phyloP scores from a whole-genome alignment of 37 sponge, comb jelly and placozoan species.

The Crambe crambe region DNA sequence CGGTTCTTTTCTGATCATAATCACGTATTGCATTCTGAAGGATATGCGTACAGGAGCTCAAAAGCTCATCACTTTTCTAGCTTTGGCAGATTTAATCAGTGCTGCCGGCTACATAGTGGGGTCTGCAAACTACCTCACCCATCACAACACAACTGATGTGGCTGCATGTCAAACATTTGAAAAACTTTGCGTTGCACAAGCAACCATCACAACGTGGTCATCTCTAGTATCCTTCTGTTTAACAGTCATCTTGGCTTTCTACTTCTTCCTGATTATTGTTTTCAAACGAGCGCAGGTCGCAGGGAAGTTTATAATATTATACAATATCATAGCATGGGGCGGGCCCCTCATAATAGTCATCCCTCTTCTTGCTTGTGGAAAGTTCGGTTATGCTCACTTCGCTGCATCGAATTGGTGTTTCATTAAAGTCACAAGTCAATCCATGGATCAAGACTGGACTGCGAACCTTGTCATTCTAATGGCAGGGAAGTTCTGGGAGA shows the following conservation, averaged over 20 bases:
- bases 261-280: conserved; percentile 57
- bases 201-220: conserved; percentile 50
- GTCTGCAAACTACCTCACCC: conserved; percentile 20
- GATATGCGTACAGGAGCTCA: conserved; percentile 52
- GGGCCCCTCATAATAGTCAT: conserved; percentile 48
- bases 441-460: neutral
- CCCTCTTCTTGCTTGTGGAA: neutral
- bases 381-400: conserved; percentile 48
- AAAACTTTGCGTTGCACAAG: conserved; percentile 46
- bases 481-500: conserved; percentile 69
- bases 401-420: conserved; percentile 56
- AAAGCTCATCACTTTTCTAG: conserved; percentile 50
- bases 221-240: conserved; percentile 50
- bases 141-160: conserved; percentile 6
- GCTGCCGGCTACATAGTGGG: conserved; percentile 64
- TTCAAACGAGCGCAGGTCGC: conserved; percentile 12
- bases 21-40: conserved; percentile 35
- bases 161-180: conserved; percentile 14
- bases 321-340: conserved; percentile 56
- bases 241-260: conserved; percentile 65
- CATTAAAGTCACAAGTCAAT: neutral
- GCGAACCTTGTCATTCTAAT: conserved; percentile 11
- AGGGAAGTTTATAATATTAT: conserved; percentile 36
- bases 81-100: conserved; percentile 60
- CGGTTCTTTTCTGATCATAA: conserved; percentile 41